Evolutionary conservation across 2,888 invertebrate species (phyloP).

Genomic region (Priocnemis perturbator): DNA sequence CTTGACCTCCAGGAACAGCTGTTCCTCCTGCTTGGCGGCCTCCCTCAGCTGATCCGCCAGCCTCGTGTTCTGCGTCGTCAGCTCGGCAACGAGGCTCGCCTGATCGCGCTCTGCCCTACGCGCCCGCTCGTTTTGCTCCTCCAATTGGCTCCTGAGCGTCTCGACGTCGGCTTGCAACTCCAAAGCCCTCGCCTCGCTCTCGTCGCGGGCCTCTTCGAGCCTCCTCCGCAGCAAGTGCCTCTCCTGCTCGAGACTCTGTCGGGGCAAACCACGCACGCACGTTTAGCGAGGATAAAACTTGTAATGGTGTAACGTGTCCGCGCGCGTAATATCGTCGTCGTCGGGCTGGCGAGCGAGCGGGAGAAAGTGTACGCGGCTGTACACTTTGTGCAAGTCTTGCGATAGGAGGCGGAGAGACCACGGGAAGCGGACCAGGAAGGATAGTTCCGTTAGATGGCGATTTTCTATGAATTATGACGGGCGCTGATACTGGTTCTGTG

Average conservation of each 20-base stretch:
- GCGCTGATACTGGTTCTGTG: too few relatives aligned
- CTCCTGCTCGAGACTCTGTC: conserved; percentile 93
- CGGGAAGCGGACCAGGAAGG: too few relatives aligned
- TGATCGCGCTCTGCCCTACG: conserved; percentile 87
- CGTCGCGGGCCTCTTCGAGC: conserved; percentile 89
- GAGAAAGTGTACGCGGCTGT: too few relatives aligned
- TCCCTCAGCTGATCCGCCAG: conserved; percentile 91
- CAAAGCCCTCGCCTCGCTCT: conserved; percentile 90
- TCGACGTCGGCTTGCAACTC: conserved; percentile 93
- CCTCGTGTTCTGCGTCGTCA: conserved; percentile 92
- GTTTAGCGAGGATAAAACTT: background rate
- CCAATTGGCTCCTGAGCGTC: conserved; percentile 86
- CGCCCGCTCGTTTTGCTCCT: conserved; percentile 74
- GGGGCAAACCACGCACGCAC: conserved; percentile 5
- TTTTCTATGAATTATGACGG: too few relatives aligned
- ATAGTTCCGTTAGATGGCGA: too few relatives aligned
- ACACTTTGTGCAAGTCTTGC: too few relatives aligned
- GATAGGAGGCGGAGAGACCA: too few relatives aligned
- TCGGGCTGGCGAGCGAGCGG: too few relatives aligned
- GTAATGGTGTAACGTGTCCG: background rate
- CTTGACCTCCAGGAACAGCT: conserved; percentile 87
- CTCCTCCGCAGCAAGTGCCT: conserved; percentile 91
- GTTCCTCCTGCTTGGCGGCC: conserved; percentile 87
- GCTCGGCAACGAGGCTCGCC: conserved; percentile 86
- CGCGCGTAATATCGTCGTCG: background rate